Evolutionary conservation across 1,140 invertebrate genomes (phyloP).

Genomic region (Tetramorium parvispinum): DNA sequence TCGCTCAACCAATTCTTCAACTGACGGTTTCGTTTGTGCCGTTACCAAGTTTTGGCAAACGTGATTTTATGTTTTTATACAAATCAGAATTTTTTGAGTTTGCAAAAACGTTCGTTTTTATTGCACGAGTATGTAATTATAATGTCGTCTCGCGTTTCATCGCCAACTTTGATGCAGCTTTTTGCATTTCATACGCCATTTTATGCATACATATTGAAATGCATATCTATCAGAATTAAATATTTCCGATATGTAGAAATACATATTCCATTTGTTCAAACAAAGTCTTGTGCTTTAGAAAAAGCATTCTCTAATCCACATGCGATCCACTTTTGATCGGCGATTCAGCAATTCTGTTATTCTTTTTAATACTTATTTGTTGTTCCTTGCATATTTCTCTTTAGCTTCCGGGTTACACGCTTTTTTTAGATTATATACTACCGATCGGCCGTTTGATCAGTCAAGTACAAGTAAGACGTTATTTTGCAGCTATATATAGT

Average conservation of each 20-base stretch:
- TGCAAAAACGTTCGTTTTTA: not conserved
- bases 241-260: slow-evolving; percentile 51
- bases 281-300: slow-evolving; percentile 8
- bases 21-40: slow-evolving; percentile 45
- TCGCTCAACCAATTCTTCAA: slow-evolving; percentile 32
- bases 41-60: slow-evolving; percentile 35
- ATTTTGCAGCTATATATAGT: slow-evolving; percentile 21
- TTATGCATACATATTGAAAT: not conserved
- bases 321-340: slow-evolving; percentile 24
- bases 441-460: slow-evolving; percentile 43
- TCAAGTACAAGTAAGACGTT: slow-evolving; percentile 46
- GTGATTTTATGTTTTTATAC: slow-evolving; percentile 33
- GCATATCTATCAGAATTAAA: slow-evolving; percentile 21
- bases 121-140: slow-evolving; percentile 21
- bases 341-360: slow-evolving; percentile 34
- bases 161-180: not conserved
- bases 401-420: not conserved
- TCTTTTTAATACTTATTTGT: slow-evolving; percentile 36
- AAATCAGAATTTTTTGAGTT: slow-evolving; percentile 2
- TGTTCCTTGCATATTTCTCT: slow-evolving; percentile 33
- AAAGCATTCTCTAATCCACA: slow-evolving; percentile 19
- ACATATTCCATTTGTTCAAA: slow-evolving; percentile 38
- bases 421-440: slow-evolving; percentile 34
- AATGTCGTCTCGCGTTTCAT: slow-evolving; percentile 1
- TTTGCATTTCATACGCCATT: not conserved